Conservation (phyloP, 1,140 invertebrate species). For the Brachionus manjavacas region DNA sequence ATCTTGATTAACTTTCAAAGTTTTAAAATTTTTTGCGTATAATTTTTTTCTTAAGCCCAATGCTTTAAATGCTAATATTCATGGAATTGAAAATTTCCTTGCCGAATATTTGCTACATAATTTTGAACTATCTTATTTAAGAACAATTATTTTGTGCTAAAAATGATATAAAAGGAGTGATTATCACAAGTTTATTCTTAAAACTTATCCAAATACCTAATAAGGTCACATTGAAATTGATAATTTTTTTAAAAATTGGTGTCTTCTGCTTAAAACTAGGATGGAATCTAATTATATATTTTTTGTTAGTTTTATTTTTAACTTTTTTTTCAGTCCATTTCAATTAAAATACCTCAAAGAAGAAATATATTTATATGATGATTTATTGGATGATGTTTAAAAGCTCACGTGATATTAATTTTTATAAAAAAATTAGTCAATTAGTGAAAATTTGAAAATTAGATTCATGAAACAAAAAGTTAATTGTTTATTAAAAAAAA, state of each 20-base stretch:
- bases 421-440: too few relatives aligned
- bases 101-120: not conserved
- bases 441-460: too few relatives aligned
- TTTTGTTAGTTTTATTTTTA: not conserved
- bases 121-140: not conserved
- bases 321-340: not conserved
- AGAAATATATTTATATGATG: not conserved
- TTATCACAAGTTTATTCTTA: not conserved
- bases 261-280: not conserved
- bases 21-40: not conserved
- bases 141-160: not conserved
- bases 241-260: not conserved
- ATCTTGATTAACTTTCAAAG: not conserved
- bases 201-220: not conserved
- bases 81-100: not conserved
- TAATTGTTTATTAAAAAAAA: too few relatives aligned
- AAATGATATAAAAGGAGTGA: not conserved
- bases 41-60: too few relatives aligned
- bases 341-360: not conserved
- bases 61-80: too few relatives aligned
- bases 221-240: not conserved
- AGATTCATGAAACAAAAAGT: too few relatives aligned
- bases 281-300: not conserved
- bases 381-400: not conserved
- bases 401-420: too few relatives aligned